phyloP scores from a whole-genome alignment of 2,113 vertebrate species.

The Myrmecophaga tridactyla region DNA sequence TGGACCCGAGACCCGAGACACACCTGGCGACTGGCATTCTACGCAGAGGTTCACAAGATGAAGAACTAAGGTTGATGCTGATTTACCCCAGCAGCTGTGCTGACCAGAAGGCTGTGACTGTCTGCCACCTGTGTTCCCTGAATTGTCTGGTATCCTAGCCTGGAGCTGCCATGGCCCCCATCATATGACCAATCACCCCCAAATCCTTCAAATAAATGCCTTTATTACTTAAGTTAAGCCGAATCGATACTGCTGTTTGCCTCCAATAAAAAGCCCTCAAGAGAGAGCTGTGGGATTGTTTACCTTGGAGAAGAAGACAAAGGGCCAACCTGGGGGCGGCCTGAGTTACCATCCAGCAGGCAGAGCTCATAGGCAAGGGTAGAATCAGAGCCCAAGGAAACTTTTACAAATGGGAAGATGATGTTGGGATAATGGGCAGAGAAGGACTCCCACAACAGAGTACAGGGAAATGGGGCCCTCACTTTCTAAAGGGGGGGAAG shows the following conservation, averaged over 20 bases:
- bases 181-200: not conserved
- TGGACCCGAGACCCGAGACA: not conserved
- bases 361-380: not conserved
- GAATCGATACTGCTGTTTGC: not conserved
- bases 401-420: not conserved
- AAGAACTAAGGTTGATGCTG: too few species aligned
- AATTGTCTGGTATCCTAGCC: not conserved
- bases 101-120: not conserved
- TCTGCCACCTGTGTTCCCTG: rapidly evolving
- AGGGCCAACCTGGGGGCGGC: rapidly evolving
- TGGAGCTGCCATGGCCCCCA: not conserved
- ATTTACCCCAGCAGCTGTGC: not conserved
- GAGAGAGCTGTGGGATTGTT: not conserved
- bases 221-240: not conserved
- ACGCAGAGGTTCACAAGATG: not conserved
- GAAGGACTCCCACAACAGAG: not conserved
- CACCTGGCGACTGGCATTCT: not conserved
- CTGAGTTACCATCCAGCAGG: not conserved
- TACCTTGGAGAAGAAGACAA: not conserved
- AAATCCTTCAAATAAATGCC: constrained; percentile 33
- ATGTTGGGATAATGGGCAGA: not conserved
- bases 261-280: not conserved
- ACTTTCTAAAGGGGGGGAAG: not conserved
- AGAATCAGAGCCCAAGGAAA: not conserved
- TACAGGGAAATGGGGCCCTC: not conserved